Base-by-base conservation (phyloP, 2,113 vertebrate genomes). In the Pagrus major region DNA sequence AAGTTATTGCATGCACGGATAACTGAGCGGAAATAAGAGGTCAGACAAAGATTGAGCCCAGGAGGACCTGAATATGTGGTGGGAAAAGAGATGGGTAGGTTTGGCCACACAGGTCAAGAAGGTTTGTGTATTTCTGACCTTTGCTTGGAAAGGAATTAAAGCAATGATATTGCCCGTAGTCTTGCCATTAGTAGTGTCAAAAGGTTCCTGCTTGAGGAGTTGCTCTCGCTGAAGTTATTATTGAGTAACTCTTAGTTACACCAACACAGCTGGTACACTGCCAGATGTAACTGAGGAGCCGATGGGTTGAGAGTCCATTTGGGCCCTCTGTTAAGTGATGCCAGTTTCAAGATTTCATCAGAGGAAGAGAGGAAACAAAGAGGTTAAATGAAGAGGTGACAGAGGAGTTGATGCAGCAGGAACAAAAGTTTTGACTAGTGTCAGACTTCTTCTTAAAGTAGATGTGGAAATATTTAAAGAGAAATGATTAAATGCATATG, bases 361-460 rank as follows among this genome's bases (percentile, higher is more conserved):
- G 21, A 4, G 16, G 16, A 39, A 47, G 23, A 52, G 27, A 59
- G 35, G 39, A 52, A 25, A 44, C 20, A 76, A 56, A 70, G 21
- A 66, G 4, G 69, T 49, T 69, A 77, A 69, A 72, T 31, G 6
- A 49, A 54, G 44, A 76, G 14, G 49, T 64, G 79, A 76, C 25
- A 29, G 31, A 64, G 49, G 16, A 52, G 25, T 54, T 5, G 11
- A 15, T 35, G 10, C 6, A 25, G 27, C 56, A 56, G 56, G n/a
- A 52, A 8, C n/a, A 61, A 42, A 29, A 47, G 49, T 9, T 29
- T 25, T 44, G 27, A 76, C 49, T 66, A 54, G 41, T 23, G 42
- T 63, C 60, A 16, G 29, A n/a, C 37, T 25, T 35, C 18, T 68
- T 60, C 7, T 67, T 52, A 10, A 59, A 41, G 33, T 29, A 14